A percentile compares a stretch with the other conserved stretches of the same genome.
Evolutionary conservation across 2,888 invertebrate genomes (phyloP).

Genomic region (Physocephala rufipes): DNA sequence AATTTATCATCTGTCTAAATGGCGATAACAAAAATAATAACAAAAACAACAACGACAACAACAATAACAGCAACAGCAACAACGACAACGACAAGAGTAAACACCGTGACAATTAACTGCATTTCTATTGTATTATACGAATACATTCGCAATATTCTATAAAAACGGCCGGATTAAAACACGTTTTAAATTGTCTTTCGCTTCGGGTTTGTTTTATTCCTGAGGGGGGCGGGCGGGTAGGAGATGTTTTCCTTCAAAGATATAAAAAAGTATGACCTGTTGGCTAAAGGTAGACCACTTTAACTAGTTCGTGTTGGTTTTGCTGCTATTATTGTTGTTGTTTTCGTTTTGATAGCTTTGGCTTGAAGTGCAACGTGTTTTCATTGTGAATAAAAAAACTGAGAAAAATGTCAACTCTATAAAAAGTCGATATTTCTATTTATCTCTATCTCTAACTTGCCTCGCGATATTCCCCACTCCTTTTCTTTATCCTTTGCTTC

Average conservation of each 20-base stretch:
- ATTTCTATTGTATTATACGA: background rate
- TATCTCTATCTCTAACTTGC: background rate
- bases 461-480: background rate
- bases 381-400: background rate
- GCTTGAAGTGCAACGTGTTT: background rate
- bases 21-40: constrained; percentile 24
- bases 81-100: constrained; percentile 12
- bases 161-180: background rate
- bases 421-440: background rate
- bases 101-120: background rate
- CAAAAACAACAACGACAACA: constrained; percentile 16
- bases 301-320: background rate
- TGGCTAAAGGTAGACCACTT: constrained; percentile 13
- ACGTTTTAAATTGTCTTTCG: background rate
- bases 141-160: too few species aligned
- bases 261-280: constrained; percentile 34
- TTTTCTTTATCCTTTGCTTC: background rate
- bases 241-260: constrained; percentile 25
- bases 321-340: background rate
- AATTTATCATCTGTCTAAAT: background rate
- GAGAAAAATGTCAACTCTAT: background rate
- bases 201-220: background rate
- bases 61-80: constrained; percentile 28
- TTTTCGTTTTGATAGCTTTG: background rate
- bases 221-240: background rate